Conservation (phyloP, 2,888 invertebrate genomes). For the Athripsodes cinereus region DNA sequence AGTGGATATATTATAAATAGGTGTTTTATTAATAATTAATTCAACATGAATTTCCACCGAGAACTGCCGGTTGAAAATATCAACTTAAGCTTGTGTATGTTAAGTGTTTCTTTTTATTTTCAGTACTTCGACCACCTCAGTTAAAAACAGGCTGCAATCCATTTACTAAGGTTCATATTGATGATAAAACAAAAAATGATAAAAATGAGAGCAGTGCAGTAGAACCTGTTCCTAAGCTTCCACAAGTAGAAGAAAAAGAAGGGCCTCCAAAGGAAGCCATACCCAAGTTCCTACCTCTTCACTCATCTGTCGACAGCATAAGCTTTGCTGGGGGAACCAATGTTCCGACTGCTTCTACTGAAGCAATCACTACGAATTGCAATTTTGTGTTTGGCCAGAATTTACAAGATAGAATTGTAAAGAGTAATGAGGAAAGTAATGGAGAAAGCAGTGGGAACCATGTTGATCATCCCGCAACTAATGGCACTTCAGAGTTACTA, state of each 20-base stretch:
- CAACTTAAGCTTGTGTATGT: too few relatives aligned
- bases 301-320: slow-evolving; percentile 32
- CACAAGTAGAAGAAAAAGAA: background rate
- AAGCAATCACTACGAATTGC: slow-evolving; percentile 45
- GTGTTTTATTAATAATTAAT: too few relatives aligned
- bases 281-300: slow-evolving; percentile 46
- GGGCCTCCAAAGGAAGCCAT: slow-evolving; percentile 27
- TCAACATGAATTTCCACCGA: too few relatives aligned
- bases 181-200: background rate
- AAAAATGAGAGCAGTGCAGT: slow-evolving; percentile 7
- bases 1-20: too few relatives aligned
- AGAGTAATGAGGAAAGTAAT: slow-evolving; percentile 36
- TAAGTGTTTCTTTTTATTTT: too few relatives aligned
- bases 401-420: slow-evolving; percentile 75
- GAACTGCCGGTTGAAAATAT: too few relatives aligned
- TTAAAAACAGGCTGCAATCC: slow-evolving; percentile 14
- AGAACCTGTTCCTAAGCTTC: too few relatives aligned
- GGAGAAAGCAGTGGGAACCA: slow-evolving; percentile 38
- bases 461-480: slow-evolving; percentile 42
- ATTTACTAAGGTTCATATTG: slow-evolving; percentile 7
- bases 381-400: slow-evolving; percentile 91
- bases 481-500: slow-evolving; percentile 62
- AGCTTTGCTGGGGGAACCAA: slow-evolving; percentile 22
- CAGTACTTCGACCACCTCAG: slow-evolving; percentile 21
- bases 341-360: slow-evolving; percentile 34